Evolutionary conservation across 53 echinoderm and acorn worm genomes (phyloP), one percentile per base, ranked within the genome.

Genomic region (Actinopyga echinites): DNA sequence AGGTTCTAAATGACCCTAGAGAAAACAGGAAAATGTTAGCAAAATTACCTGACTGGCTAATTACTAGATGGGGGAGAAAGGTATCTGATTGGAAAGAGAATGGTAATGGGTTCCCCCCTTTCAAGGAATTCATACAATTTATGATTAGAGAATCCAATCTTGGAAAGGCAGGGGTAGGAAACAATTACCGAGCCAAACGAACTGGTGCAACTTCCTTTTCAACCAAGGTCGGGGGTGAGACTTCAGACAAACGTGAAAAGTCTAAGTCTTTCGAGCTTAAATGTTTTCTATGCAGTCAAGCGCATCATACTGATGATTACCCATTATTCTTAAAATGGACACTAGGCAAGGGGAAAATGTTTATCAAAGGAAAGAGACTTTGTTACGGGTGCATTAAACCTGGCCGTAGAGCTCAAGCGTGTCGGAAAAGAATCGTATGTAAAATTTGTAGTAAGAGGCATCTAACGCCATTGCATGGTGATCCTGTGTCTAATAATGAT

Each of bases 361-460:
- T 74, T 42, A 49, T 74, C 23, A 74, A 45, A 42, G 52, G 43
- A 49, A 74, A 74, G 10, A 22, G 64, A 62, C 30, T 82, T 24
- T 91, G 91, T 56, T 91, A 85, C 61, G 87, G 84, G 23, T 87
- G 87, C 42, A 64, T 91, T 33, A 83, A 56, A 17, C 32, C 29
- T 6, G 91, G 91, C 25, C 91, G 87, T 68, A 66, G 53, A 25
- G 83, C 85, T 30, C 84, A 61, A 66, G 54, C 84, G 10, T 91
- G 84, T 53, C 24, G 64, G 9, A 57, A 62, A 30, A 79, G 74
- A 38, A 49, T 56, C 29, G 79, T 63, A 7, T 91, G 91, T 32
- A 59, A 79, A 49, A 80, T 25, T 4, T 91, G 91, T 56, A 79
- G 84, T 11, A 69, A 71, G 57, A 38, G 69, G 23, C 91, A 87